Evolutionary conservation across 2,888 invertebrate species (phyloP).

Genomic region (Diabrotica balteata): DNA sequence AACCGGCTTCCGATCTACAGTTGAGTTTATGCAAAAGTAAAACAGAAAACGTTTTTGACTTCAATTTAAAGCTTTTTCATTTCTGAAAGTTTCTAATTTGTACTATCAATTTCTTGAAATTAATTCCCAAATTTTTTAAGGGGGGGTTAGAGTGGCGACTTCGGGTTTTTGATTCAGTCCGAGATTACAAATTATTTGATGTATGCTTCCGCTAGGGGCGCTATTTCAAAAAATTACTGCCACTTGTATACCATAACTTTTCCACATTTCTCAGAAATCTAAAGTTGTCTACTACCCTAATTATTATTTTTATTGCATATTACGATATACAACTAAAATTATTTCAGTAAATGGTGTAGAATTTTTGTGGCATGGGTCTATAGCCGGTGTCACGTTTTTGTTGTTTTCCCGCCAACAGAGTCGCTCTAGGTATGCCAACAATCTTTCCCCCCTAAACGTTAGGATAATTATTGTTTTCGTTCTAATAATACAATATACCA

Average conservation of each 20-base stretch:
- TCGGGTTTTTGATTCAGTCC: constrained; percentile 51
- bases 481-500: not conserved
- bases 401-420: constrained; percentile 20
- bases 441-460: constrained; percentile 14
- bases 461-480: constrained; percentile 10
- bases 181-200: constrained; percentile 45
- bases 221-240: constrained; percentile 46
- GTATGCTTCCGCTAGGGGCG: constrained; percentile 55
- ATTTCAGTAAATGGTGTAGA: not conserved
- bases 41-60: constrained; percentile 39
- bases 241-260: constrained; percentile 15
- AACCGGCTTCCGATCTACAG: constrained; percentile 50
- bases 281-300: not conserved
- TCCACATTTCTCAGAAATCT: not conserved
- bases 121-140: constrained; percentile 53
- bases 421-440: constrained; percentile 1
- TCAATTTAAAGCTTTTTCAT: constrained; percentile 32
- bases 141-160: constrained; percentile 75
- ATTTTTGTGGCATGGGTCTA: not conserved
- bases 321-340: not conserved
- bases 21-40: constrained; percentile 42
- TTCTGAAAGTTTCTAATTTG: constrained; percentile 1
- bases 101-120: constrained; percentile 29
- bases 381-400: constrained; percentile 22
- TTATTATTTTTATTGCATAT: not conserved